Conservation (phyloP, 2,888 invertebrate genomes). For the Catotricha subobsoleta region DNA sequence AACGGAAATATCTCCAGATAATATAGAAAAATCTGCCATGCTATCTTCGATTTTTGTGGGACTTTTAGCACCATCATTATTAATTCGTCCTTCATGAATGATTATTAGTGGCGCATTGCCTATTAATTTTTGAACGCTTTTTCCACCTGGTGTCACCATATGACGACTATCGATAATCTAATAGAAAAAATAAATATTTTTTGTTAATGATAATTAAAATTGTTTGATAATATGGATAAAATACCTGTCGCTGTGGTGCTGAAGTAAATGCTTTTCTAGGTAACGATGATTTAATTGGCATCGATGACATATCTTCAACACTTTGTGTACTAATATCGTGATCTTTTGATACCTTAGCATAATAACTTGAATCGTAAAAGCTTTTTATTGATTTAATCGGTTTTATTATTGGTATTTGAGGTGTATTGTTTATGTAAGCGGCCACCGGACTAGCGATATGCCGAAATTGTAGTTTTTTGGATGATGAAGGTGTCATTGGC, state of each 20-base stretch:
- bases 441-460: constrained; percentile 29
- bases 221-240: constrained; percentile 8
- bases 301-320: background rate
- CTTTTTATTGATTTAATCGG: constrained; percentile 17
- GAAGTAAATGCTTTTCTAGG: constrained; percentile 27
- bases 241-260: constrained; percentile 23
- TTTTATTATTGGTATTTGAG: constrained; percentile 23
- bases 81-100: constrained; percentile 25
- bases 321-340: constrained; percentile 1
- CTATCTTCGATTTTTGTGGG: constrained; percentile 16
- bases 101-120: constrained; percentile 22
- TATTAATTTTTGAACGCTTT: constrained; percentile 23
- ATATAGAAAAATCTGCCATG: constrained; percentile 25
- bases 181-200: constrained; percentile 2
- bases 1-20: constrained; percentile 28
- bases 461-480: constrained; percentile 14
- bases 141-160: constrained; percentile 23
- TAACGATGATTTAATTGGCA: constrained; percentile 10
- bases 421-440: constrained; percentile 28
- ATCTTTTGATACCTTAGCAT: background rate
- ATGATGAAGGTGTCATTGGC: background rate
- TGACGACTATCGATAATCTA: constrained; percentile 26
- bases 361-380: background rate
- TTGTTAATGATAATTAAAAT: background rate
- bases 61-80: constrained; percentile 9